These are phyloP conservation scores for Glandiceps talaboti DNA, from an alignment of 53 echinoderm and acorn worm species.

Conservation along the genomic window DNA sequence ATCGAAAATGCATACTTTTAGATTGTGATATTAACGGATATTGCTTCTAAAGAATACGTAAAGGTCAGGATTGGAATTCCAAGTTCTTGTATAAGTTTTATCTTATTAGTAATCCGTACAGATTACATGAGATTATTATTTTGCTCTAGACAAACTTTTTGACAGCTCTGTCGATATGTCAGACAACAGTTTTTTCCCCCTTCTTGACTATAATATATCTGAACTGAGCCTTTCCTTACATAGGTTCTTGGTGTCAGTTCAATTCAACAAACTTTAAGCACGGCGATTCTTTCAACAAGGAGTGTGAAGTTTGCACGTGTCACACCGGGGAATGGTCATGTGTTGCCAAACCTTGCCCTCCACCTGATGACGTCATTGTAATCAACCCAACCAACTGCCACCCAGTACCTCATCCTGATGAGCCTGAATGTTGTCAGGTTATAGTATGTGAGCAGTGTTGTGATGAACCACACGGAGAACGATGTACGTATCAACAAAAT, in stretches of 20 bases:
- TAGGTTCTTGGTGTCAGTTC: neutral
- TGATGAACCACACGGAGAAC: neutral
- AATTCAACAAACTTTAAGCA: neutral
- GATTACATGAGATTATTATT: no score
- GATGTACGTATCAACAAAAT: neutral
- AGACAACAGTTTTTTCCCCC: no score
- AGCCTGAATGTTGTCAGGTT: conserved; percentile 83
- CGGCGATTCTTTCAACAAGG: neutral
- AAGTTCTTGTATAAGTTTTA: no score
- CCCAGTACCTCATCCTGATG: conserved; percentile 79
- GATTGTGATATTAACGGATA: no score
- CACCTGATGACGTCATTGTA: conserved; percentile 59
- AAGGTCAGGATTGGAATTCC: no score
- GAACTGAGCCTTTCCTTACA: neutral
- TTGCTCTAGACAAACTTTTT: no score
- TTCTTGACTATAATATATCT: no score
- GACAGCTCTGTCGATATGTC: no score
- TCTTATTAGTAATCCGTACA: no score
- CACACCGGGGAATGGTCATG: conserved; percentile 86
- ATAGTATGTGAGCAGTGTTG: conserved; percentile 41
- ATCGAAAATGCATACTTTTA: no score
- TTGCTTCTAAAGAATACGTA: no score
- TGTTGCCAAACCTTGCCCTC: conserved; percentile 78
- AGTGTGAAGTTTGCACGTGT: conserved; percentile 42
- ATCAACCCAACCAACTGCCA: conserved; percentile 66